Conservation (phyloP, 2,888 invertebrate genomes). For the Erebia ligea region DNA sequence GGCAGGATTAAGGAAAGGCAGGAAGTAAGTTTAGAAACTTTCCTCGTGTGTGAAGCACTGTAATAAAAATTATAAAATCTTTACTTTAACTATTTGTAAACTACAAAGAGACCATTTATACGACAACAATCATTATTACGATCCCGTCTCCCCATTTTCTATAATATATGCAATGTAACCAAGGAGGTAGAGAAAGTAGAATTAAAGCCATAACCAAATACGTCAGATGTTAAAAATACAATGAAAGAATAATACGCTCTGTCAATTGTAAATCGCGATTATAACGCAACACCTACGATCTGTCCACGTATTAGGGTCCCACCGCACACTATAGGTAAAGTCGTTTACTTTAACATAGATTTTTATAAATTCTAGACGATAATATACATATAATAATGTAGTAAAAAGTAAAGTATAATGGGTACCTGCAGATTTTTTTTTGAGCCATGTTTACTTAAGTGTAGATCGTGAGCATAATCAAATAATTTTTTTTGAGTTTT, state of each 20-base stretch:
- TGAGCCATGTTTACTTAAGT: too few species aligned
- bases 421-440: too few species aligned
- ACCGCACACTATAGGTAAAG: constrained; percentile 12
- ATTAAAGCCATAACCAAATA: constrained; percentile 42
- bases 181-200: constrained; percentile 40
- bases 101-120: background rate
- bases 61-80: too few species aligned
- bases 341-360: background rate
- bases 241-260: constrained; percentile 42
- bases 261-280: constrained; percentile 43
- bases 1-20: too few species aligned
- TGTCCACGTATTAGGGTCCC: constrained; percentile 21
- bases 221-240: constrained; percentile 41
- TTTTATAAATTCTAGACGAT: background rate
- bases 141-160: constrained; percentile 19
- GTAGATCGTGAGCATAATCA: too few species aligned
- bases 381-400: too few species aligned
- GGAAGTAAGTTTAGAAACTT: too few species aligned
- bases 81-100: background rate
- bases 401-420: background rate
- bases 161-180: constrained; percentile 34
- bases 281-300: constrained; percentile 45
- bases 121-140: background rate
- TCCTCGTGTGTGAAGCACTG: too few species aligned
- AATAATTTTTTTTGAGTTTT: too few species aligned